Evolutionary conservation across 1,140 invertebrate species (phyloP).

Genomic region (Anagrus nilaparvatae): DNA sequence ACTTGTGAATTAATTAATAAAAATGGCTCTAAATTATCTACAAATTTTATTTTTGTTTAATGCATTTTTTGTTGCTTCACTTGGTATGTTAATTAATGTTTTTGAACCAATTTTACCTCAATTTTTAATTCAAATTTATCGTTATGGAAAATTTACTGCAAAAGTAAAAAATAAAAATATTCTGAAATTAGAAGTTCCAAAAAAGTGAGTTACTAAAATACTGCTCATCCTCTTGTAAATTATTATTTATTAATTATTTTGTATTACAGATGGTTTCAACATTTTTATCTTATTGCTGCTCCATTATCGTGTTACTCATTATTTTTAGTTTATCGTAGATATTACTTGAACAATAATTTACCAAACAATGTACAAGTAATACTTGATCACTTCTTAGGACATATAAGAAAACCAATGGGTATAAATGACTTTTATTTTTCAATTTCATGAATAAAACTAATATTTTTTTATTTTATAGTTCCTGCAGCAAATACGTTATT

Average conservation of each 20-base stretch:
- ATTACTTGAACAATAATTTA: conserved; percentile 36
- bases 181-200: conserved; percentile 53
- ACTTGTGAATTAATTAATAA: conserved; percentile 7
- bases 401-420: conserved; percentile 43
- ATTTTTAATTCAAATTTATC: conserved; percentile 48
- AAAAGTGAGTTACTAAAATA: conserved; percentile 46
- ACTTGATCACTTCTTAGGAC: conserved; percentile 42
- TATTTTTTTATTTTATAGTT: conserved; percentile 40
- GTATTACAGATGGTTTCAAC: conserved; percentile 56
- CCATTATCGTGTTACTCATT: conserved; percentile 43
- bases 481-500: conserved; percentile 45
- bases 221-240: no score
- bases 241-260: no score
- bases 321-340: conserved; percentile 38
- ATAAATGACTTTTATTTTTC: conserved; percentile 23
- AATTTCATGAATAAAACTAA: conserved; percentile 9
- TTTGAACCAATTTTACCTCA: conserved; percentile 52
- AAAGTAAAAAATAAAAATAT: conserved; percentile 42
- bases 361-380: conserved; percentile 39
- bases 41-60: conserved; percentile 45
- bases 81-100: conserved; percentile 49
- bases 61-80: conserved; percentile 39
- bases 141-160: conserved; percentile 58
- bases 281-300: conserved; percentile 62
- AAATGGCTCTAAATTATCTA: conserved; percentile 42